Evolutionary conservation across 2,113 vertebrate genomes (phyloP).

Genomic region (Lycaon pictus): DNA sequence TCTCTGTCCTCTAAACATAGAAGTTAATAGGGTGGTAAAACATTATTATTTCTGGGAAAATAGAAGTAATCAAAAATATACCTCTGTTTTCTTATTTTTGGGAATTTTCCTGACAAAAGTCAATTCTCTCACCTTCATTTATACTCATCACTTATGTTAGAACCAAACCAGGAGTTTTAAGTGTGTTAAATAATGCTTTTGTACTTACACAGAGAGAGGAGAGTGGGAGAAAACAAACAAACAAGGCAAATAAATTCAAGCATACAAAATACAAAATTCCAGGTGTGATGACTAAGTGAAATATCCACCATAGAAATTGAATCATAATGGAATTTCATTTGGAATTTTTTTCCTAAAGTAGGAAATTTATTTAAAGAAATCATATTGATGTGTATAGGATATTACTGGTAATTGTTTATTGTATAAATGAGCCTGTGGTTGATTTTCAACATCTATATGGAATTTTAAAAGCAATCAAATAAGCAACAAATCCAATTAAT

Average conservation of each 20-base stretch:
- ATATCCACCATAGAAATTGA: neutral
- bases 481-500: slow-evolving; percentile 3
- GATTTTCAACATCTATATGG: neutral
- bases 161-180: neutral
- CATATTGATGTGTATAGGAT: neutral
- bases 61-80: neutral
- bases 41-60: neutral
- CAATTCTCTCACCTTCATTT: neutral
- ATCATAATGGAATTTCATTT: neutral
- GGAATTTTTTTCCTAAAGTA: neutral
- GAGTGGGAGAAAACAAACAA: too few relatives aligned
- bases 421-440: neutral
- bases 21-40: neutral
- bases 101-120: neutral
- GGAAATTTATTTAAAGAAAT: slow-evolving; percentile 8
- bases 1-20: neutral
- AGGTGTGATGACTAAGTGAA: neutral
- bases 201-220: neutral
- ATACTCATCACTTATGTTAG: neutral
- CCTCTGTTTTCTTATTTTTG: neutral
- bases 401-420: slow-evolving; percentile 2
- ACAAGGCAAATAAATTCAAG: neutral
- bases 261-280: neutral
- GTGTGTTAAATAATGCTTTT: neutral
- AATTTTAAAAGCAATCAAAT: slow-evolving; percentile 40